Conservation (phyloP, 2,888 invertebrate genomes). For the Dorcus hopei region DNA sequence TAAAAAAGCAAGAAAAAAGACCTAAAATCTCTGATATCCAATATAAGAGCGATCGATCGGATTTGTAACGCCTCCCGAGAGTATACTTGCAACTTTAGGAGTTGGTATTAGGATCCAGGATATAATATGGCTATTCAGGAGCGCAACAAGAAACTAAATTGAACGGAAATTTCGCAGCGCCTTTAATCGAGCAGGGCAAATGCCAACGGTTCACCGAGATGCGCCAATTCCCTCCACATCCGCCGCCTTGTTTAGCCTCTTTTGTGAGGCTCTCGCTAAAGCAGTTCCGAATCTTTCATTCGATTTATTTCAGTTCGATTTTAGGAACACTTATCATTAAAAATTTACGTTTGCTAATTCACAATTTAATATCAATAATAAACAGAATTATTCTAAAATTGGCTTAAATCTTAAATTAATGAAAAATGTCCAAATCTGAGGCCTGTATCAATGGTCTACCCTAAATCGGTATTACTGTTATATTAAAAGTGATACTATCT, state of each 20-base stretch:
- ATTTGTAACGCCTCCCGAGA: conserved; percentile 30
- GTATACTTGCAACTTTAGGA: conserved; percentile 32
- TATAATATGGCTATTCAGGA: conserved; percentile 31
- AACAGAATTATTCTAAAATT: too few relatives aligned
- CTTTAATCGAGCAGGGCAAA: conserved; percentile 42
- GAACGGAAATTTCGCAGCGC: conserved; percentile 44
- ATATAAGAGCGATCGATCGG: conserved; percentile 14
- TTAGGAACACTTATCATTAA: neutral
- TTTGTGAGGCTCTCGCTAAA: conserved; percentile 12
- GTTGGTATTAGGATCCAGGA: conserved; percentile 28
- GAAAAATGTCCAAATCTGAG: too few relatives aligned
- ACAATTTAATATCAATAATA: too few relatives aligned
- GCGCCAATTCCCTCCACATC: conserved; percentile 18
- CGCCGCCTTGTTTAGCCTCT: conserved; percentile 17
- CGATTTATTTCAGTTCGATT: conserved; percentile 18
- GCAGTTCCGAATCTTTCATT: conserved; percentile 17
- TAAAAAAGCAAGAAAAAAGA: too few relatives aligned
- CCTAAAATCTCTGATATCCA: too few relatives aligned
- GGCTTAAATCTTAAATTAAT: too few relatives aligned
- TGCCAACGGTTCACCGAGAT: conserved; percentile 33
- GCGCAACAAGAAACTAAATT: conserved; percentile 46
- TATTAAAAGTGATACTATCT: too few relatives aligned
- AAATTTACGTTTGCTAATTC: too few relatives aligned
- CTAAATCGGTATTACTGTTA: too few relatives aligned
- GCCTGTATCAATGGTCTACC: too few relatives aligned